Evolutionary conservation across 2,888 invertebrate species (phyloP), one percentile per base, ranked within the genome.

Genomic region (Lucinisca nassula): DNA sequence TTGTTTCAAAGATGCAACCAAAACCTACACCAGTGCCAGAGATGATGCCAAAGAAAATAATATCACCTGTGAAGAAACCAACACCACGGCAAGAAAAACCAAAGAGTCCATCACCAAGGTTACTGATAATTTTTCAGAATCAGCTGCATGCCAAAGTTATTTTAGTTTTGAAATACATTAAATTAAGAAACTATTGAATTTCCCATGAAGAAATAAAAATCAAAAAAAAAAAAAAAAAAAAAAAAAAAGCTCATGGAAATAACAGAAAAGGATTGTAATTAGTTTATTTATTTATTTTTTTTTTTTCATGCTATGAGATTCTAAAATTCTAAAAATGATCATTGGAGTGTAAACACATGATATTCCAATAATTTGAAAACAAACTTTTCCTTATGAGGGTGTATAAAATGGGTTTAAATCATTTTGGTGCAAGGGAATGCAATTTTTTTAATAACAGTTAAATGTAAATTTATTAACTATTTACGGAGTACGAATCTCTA

Each of bases 71-170:
- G 30, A 74, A 80, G 55, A 82, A 73, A 81, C 89, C 86, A 17
- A 6, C 58, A 6, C 27, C 58, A 58, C 58, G 6, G 3, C 24
- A 58, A 58, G 30, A 45, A n/a, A 30, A 30, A 37, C 6, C 61
- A 58, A 89, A 89, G 82, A 87, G 87, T 40, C 84, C 84, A 0
- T 87, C 84, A 17, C 89, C 89, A 79, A 89, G 89, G 89, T 89
- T 49, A 30, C 24, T 55, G 55, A 55, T 55, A 55, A 40, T 40
- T 40, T 14, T 40, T 40, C 14, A n/a, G n/a, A n/a, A n/a, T n/a
- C n/a, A n/a, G 45, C 8, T 17, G 17, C 45, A 45, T 45, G 45
- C 45, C 8, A 45, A 45, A 17, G 17, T 45, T 45, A 17, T 45
- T 17, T 45, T 17, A 45, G 17, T 45, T 45, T 17, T 45, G 8